A percentile compares a stretch with the other conserved stretches of the same genome.
phyloP scores from a whole-genome alignment of 2,797 vertebrate genomes.

The Halcyon chelicuti region DNA sequence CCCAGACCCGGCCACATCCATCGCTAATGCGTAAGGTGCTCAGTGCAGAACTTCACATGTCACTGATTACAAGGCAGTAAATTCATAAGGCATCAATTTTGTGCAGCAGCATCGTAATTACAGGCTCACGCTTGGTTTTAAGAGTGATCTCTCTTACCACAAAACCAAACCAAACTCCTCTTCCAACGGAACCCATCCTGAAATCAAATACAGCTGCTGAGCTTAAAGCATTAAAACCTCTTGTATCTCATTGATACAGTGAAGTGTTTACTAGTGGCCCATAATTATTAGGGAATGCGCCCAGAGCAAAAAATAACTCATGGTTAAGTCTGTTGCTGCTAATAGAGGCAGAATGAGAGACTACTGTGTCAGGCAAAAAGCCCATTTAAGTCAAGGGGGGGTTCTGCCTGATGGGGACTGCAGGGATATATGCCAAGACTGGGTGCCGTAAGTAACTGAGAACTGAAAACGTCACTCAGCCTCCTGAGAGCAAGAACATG shows the following conservation, averaged over 20 bases:
- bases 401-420: slow-evolving; percentile 9
- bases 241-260: background rate
- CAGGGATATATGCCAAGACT: background rate
- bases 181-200: background rate
- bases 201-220: background rate
- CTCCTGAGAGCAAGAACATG: background rate
- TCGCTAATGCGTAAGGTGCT: background rate
- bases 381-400: background rate
- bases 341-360: background rate
- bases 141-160: background rate
- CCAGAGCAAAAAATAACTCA: slow-evolving; percentile 7
- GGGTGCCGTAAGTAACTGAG: background rate
- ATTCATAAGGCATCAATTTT: background rate
- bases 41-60: background rate
- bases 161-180: background rate
- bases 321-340: background rate
- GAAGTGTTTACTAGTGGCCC: background rate
- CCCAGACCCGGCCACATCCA: background rate
- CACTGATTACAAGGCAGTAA: background rate
- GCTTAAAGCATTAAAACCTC: background rate
- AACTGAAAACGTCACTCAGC: background rate
- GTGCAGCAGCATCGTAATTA: background rate
- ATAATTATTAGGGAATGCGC: slow-evolving; percentile 8
- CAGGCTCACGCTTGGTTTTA: background rate
- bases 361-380: background rate